These are phyloP conservation scores for Premnoplex brunnescens DNA, from an alignment of 2,797 vertebrate genomes.

Conservation along the genomic window DNA sequence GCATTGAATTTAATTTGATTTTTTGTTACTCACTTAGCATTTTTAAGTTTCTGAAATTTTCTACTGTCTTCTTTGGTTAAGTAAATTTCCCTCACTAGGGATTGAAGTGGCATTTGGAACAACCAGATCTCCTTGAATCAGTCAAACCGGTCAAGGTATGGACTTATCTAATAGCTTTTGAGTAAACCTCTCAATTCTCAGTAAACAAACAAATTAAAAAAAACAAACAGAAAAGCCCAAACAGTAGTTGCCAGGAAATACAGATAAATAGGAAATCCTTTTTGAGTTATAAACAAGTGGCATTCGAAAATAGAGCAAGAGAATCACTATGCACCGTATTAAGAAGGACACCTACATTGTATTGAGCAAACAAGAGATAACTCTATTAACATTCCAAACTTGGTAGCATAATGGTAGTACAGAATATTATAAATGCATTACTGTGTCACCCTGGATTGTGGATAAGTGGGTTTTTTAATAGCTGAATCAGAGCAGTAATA, in stretches of 20 bases:
- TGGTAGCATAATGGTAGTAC: not conserved
- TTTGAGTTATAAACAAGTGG: not conserved
- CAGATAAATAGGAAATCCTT: not conserved
- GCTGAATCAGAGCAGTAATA: not conserved
- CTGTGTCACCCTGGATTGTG: not conserved
- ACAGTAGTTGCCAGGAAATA: not conserved
- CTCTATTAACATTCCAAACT: not conserved
- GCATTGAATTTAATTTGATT: not conserved
- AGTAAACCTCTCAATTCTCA: not conserved
- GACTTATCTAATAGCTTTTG: not conserved
- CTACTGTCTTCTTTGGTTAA: not conserved
- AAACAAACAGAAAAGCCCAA: not conserved
- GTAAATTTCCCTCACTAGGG: not conserved
- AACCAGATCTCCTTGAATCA: not conserved
- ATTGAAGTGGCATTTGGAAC: not conserved
- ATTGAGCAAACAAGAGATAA: not conserved
- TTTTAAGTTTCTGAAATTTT: not conserved
- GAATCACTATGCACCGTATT: not conserved
- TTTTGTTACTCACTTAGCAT: not conserved
- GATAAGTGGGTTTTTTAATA: not conserved
- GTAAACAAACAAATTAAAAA: not conserved
- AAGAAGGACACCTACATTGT: not conserved
- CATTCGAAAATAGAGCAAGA: not conserved
- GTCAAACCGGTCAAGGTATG: not conserved
- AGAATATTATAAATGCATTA: not conserved